phyloP scores from a whole-genome alignment of 2,113 vertebrate genomes.

The Coturnix japonica region DNA sequence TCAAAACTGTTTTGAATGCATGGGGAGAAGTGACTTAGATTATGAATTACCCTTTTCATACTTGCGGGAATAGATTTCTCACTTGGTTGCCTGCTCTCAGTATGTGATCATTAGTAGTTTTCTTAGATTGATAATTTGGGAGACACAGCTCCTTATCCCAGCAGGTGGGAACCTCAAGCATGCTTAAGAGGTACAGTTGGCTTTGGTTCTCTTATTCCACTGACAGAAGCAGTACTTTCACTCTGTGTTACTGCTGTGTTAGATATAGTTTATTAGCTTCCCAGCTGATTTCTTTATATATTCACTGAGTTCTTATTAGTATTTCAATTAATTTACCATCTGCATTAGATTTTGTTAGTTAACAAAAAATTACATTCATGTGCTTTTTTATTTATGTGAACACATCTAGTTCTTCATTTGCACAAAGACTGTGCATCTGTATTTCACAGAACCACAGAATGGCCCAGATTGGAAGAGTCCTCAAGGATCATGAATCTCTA shows the following conservation, averaged over 20 bases:
- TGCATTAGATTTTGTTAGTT: conserved; percentile 52
- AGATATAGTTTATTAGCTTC: conserved; percentile 52
- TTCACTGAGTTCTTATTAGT: conserved; percentile 48
- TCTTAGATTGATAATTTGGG: conserved; percentile 59
- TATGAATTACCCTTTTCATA: conserved; percentile 63
- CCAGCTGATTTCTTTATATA: conserved; percentile 52
- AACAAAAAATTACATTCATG: conserved; percentile 11
- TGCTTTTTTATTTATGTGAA: neutral
- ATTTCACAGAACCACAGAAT: no score
- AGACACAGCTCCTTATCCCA: conserved; percentile 62
- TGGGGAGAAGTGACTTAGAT: conserved; percentile 21
- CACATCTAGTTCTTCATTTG: neutral
- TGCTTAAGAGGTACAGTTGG: neutral
- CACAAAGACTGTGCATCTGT: neutral
- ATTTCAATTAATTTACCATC: conserved; percentile 58
- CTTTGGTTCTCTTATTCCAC: conserved; percentile 18
- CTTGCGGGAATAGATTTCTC: conserved; percentile 43
- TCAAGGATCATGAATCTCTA: no score
- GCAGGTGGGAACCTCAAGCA: conserved; percentile 41
- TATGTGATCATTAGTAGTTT: conserved; percentile 63
- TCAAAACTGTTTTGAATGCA: conserved; percentile 37
- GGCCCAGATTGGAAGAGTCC: no score
- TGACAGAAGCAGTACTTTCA: neutral
- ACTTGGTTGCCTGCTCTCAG: conserved; percentile 50
- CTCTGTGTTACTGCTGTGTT: conserved; percentile 36